These are phyloP conservation scores for Eupithecia pulchellata DNA, from an alignment of 2,888 invertebrate genomes.

Conservation along the genomic window DNA sequence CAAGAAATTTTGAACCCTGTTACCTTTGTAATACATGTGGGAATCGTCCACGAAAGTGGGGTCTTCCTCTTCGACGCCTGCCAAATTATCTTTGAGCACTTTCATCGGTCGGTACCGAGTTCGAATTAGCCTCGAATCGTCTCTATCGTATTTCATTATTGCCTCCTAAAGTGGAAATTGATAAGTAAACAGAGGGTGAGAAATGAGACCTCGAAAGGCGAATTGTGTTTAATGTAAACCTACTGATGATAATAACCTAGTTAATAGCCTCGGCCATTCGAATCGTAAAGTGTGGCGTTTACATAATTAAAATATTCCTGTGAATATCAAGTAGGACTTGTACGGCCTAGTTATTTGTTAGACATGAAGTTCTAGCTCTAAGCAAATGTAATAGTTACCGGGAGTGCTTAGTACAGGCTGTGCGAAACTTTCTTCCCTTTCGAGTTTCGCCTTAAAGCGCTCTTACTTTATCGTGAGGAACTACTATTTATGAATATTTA, in stretches of 20 bases:
- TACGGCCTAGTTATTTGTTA: too few species aligned
- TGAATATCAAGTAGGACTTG: too few species aligned
- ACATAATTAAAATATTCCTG: too few species aligned
- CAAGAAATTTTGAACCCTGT: conserved; percentile 39
- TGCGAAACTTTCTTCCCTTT: too few species aligned
- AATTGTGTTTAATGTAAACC: conserved; percentile 9
- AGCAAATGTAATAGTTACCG: too few species aligned
- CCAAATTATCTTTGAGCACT: conserved; percentile 75
- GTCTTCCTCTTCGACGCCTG: conserved; percentile 72
- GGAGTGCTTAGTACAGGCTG: too few species aligned
- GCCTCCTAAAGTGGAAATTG: conserved; percentile 63
- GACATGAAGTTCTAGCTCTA: too few species aligned
- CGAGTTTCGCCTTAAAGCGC: too few species aligned
- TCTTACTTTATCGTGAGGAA: too few species aligned
- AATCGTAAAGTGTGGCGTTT: not conserved
- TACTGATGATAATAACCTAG: conserved; percentile 8
- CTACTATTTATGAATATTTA: too few species aligned
- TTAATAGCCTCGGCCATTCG: not conserved
- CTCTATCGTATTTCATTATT: conserved; percentile 72
- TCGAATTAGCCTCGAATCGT: conserved; percentile 75
- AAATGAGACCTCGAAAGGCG: conserved; percentile 37
- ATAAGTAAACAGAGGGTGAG: conserved; percentile 42
- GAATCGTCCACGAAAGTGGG: conserved; percentile 78
- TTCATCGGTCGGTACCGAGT: conserved; percentile 80
- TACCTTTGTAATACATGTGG: conserved; percentile 78